Conservation (phyloP, 1,140 invertebrate species). For the Drosophila fuyamai region DNA sequence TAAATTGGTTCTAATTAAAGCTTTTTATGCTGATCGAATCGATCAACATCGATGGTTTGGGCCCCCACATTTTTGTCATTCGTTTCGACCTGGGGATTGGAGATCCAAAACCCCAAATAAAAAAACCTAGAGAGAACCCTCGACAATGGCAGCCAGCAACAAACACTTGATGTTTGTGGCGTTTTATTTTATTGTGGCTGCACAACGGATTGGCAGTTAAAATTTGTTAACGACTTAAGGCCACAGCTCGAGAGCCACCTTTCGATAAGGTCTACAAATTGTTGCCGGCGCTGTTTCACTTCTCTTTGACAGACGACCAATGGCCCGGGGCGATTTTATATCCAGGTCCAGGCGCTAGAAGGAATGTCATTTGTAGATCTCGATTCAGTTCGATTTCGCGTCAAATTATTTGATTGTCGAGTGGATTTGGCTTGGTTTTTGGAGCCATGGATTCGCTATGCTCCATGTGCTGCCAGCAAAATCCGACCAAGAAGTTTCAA, state of each 20-base stretch:
- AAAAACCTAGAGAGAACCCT: slow-evolving; percentile 34
- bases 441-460: slow-evolving; percentile 54
- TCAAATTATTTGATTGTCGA: slow-evolving; percentile 74
- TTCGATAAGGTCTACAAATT: slow-evolving; percentile 64
- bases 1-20: slow-evolving; percentile 83
- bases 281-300: slow-evolving; percentile 40
- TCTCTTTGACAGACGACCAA: slow-evolving; percentile 71
- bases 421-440: slow-evolving; percentile 43
- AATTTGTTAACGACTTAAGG: slow-evolving; percentile 76
- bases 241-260: slow-evolving; percentile 67
- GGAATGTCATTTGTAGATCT: slow-evolving; percentile 69
- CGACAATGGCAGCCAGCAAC: slow-evolving; percentile 62
- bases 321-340: slow-evolving; percentile 42
- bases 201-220: slow-evolving; percentile 71
- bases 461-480: slow-evolving; percentile 36
- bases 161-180: slow-evolving; percentile 77
- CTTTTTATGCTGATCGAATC: slow-evolving; percentile 77
- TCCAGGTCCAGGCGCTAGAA: slow-evolving; percentile 64
- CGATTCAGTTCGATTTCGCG: slow-evolving; percentile 46
- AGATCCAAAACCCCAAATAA: slow-evolving; percentile 12
- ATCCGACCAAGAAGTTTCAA: slow-evolving; percentile 66
- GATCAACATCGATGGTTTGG: slow-evolving; percentile 58
- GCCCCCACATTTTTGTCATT: slow-evolving; percentile 68
- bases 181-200: slow-evolving; percentile 62
- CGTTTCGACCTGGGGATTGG: slow-evolving; percentile 56